Evolutionary conservation across 2,113 vertebrate genomes (phyloP).

Genomic region (Alosa alosa): DNA sequence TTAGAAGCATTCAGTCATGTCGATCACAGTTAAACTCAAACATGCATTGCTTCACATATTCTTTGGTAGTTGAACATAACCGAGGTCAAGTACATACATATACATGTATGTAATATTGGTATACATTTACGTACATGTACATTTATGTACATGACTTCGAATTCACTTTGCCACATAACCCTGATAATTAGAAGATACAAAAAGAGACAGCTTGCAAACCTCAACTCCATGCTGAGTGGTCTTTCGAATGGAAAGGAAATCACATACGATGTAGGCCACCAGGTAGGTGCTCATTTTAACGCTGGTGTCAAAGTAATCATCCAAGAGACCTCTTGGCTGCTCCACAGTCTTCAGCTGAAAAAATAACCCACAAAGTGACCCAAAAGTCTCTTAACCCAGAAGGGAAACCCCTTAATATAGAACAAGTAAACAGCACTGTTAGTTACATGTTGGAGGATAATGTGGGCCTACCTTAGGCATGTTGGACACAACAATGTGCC

Average conservation of each 20-base stretch:
- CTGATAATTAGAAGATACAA: not conserved
- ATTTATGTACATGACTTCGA: not conserved
- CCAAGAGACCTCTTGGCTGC: constrained; percentile 72
- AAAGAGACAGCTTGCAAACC: constrained; percentile 62
- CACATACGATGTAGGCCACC: constrained; percentile 87
- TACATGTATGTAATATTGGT: too few species aligned
- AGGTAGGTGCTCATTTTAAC: constrained; percentile 93
- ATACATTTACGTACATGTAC: not conserved
- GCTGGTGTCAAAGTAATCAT: constrained; percentile 85
- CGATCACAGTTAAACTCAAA: not conserved
- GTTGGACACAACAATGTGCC: constrained; percentile 81
- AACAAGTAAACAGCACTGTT: not conserved
- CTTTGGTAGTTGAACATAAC: not conserved
- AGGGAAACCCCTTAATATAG: too few species aligned
- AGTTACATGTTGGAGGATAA: not conserved
- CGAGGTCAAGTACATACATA: too few species aligned
- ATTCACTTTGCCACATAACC: not conserved
- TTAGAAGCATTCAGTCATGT: not conserved
- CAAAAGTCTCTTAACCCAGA: too few species aligned
- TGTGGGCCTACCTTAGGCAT: constrained; percentile 74
- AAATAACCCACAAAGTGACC: not conserved
- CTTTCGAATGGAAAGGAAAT: constrained; percentile 85
- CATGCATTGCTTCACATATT: not conserved
- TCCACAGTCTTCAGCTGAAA: constrained; percentile 76
- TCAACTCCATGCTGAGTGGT: constrained; percentile 80